Base-by-base conservation (phyloP, 2,113 vertebrate genomes). In the Apodemus sylvaticus region DNA sequence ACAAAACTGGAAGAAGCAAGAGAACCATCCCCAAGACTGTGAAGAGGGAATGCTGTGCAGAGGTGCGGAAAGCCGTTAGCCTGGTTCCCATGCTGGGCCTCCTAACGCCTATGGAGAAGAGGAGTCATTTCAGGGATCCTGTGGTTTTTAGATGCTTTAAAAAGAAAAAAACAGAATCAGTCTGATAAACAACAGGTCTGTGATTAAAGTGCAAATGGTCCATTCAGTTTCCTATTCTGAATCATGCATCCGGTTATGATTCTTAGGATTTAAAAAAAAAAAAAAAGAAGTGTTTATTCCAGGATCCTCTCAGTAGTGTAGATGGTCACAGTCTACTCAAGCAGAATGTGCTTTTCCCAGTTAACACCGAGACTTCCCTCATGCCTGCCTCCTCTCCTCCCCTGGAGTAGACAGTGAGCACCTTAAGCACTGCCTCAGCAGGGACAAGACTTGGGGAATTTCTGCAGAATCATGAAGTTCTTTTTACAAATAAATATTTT, bases 1-100 rank as follows among this genome's bases (percentile, higher is more conserved):
- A 95, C 98, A 97, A 99, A 99, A 97, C 97, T 99, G 94, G 99
- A 99, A 97, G 99, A 99, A 96, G 99, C 99, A 58, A 99, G 99
- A 98, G 99, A 99, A 42, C 99, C 94, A 97, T 98, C 99, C 86
- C 98, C 98, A 5, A 99, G 99, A 97, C 97, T 97, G 93, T 93
- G 91, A 94, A 71, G 74, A 93, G 96, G 39, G 31, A 94, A 60
- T 48, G 73, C 26, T 89, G 76, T 85, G 95, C 66, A 62, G 0
- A 70, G 96, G 97, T 74, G 92, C 66, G 58, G 42, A 85, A 74
- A 70, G 88, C 62, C 53, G 36, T 48, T n/a, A 77, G 7, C 42
- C 90, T 36, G 45, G 17, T 48, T 89, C 86, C 68, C 7, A n/a
- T 68, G 42, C 26, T 16, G 73, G 93, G 77, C 85, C n/a, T 96